These are phyloP conservation scores for Limosa lapponica DNA, from an alignment of 2,797 vertebrate genomes.

Conservation along the genomic window DNA sequence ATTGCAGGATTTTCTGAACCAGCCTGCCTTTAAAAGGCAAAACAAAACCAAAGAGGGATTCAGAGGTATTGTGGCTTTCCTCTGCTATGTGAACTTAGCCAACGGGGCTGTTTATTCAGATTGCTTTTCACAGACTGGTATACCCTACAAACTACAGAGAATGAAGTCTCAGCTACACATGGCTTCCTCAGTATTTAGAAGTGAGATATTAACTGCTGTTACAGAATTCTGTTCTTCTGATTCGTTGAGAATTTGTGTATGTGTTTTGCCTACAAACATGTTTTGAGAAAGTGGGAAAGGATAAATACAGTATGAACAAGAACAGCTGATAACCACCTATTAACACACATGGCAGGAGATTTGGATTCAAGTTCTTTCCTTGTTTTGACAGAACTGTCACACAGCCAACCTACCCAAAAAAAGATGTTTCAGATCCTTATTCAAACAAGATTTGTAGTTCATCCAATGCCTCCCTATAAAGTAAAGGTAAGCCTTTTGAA, in stretches of 20 bases:
- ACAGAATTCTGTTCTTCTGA: background rate
- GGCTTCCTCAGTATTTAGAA: background rate
- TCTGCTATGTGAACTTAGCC: background rate
- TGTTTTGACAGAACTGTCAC: background rate
- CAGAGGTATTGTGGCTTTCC: background rate
- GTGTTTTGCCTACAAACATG: background rate
- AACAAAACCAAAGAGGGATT: background rate
- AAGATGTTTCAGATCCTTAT: background rate
- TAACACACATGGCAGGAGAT: background rate
- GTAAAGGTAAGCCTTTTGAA: background rate
- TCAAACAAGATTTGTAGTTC: background rate
- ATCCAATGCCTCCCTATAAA: background rate
- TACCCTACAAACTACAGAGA: background rate
- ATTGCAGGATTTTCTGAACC: background rate
- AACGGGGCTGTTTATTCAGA: background rate
- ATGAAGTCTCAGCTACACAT: background rate
- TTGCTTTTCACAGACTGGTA: background rate
- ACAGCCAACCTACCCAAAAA: background rate
- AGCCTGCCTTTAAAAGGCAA: background rate
- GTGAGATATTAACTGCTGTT: background rate
- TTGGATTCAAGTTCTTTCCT: background rate
- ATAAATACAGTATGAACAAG: background rate
- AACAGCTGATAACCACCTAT: background rate
- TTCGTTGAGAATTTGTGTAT: background rate
- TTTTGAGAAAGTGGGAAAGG: background rate